Base-by-base conservation (phyloP, 2,888 invertebrate species). In the Chymomyza procnemis region DNA sequence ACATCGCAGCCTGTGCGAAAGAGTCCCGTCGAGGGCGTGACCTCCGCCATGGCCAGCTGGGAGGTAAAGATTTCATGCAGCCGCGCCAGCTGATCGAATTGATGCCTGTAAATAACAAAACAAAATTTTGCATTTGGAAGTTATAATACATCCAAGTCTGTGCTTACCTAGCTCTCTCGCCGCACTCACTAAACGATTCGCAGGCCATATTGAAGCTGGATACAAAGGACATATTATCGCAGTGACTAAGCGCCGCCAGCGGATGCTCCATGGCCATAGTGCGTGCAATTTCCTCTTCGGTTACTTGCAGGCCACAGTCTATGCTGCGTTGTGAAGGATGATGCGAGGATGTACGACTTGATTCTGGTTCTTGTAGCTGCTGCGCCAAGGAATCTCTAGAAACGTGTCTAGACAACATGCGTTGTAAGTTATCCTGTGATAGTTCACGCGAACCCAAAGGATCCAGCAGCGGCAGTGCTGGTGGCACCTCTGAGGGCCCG, bases 251-350 rank as follows among this genome's bases (percentile, higher is more conserved):
- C 80, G 97, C 96, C 78, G 97, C 93, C 60, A 97, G 91, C 0
- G 97, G 97, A 92, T 97, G 97, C 47, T 22, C 60, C 57, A 55
- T 59, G 14, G 73, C 67, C 96, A 97, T 96, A 84, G 96, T 96
- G 63, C 95, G 93, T 4, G 96, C 96, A 71, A 97, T 97, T 88
- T 97, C 97, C 91, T 97, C 97, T 91, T 97, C 97, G 5, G 97
- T 97, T 62, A 97, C 97, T 92, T 97, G 97, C 64, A 97, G 92
- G 80, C 97, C 97, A 69, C 95, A 90, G 96, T 97, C 90, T 57
- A 90, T 90, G 77, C 88, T 90, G 52, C 90, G 89, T 58, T 96
- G 96, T 18, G 96, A 96, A 12, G 95, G 95, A 90, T 96, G 96
- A 77, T 95, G 92, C 1, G 94, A 94, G 62, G 93, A 85, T 16